Evolutionary conservation across 2,888 invertebrate species (phyloP).

Genomic region (Drosophila parthenogenetica): DNA sequence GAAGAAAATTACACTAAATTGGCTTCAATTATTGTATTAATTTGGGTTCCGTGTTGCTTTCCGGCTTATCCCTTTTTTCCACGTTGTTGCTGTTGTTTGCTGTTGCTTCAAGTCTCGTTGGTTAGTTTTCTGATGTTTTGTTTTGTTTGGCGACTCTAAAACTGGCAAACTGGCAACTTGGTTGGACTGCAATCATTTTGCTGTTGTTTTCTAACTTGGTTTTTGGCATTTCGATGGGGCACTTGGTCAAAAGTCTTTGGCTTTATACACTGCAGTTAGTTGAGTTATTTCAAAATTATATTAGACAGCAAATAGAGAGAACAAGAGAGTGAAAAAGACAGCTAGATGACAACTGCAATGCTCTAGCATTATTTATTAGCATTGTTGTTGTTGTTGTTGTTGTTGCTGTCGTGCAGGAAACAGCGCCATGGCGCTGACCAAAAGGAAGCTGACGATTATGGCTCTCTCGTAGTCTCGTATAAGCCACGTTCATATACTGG

Average conservation of each 20-base stretch:
- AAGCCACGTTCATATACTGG: constrained; percentile 40
- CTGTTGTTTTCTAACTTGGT: constrained; percentile 73
- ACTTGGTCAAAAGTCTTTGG: constrained; percentile 49
- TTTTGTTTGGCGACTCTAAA: constrained; percentile 26
- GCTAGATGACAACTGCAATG: constrained; percentile 48
- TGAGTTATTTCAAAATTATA: constrained; percentile 78
- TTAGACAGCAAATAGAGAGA: constrained; percentile 73
- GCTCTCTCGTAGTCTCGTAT: constrained; percentile 29
- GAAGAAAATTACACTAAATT: constrained; percentile 85
- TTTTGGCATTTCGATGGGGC: constrained; percentile 73
- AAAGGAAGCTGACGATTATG: constrained; percentile 77
- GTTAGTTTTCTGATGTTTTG: constrained; percentile 28
- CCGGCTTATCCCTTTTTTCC: constrained; percentile 81
- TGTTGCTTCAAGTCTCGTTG: constrained; percentile 44
- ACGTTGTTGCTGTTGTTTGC: constrained; percentile 30
- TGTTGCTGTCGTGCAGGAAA: constrained; percentile 68
- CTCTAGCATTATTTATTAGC: constrained; percentile 51
- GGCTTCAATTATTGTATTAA: constrained; percentile 85
- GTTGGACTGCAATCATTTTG: constrained; percentile 67
- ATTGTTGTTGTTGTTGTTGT: constrained; percentile 23
- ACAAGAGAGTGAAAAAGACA: constrained; percentile 14
- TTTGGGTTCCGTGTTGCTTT: constrained; percentile 84
- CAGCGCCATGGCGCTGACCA: constrained; percentile 68
- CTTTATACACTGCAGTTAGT: constrained; percentile 44
- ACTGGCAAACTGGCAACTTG: constrained; percentile 28